Evolutionary conservation across 2,888 invertebrate genomes (phyloP).

Genomic region (Diadegma fenestrale): DNA sequence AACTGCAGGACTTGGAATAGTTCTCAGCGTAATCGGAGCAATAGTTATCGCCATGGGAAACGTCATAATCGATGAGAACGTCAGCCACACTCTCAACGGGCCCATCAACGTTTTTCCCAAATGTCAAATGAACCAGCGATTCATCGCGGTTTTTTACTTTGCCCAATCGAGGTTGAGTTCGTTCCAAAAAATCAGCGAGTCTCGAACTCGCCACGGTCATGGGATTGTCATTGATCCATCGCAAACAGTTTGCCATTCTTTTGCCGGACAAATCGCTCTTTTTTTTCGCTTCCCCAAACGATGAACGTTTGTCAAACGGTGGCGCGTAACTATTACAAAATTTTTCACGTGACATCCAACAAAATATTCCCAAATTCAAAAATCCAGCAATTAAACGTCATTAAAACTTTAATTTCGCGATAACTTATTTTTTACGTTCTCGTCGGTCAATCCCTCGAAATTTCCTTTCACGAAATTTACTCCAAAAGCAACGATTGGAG

Average conservation of each 20-base stretch:
- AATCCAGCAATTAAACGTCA: background rate
- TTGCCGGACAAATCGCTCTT: slow-evolving; percentile 59
- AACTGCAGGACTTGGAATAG: slow-evolving; percentile 35
- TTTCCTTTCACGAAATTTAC: too few relatives aligned
- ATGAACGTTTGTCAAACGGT: slow-evolving; percentile 67
- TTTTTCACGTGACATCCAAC: background rate
- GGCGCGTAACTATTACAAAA: slow-evolving; percentile 70
- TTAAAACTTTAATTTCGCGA: background rate
- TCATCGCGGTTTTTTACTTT: slow-evolving; percentile 56
- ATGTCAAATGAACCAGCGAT: slow-evolving; percentile 29
- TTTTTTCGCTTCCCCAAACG: slow-evolving; percentile 68
- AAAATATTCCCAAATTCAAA: background rate
- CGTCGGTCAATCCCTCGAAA: too few relatives aligned
- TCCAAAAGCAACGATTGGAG: too few relatives aligned
- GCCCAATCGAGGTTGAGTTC: slow-evolving; percentile 58
- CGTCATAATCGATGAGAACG: slow-evolving; percentile 47
- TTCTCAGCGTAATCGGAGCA: slow-evolving; percentile 57
- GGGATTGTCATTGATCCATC: slow-evolving; percentile 69
- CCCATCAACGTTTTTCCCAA: slow-evolving; percentile 16
- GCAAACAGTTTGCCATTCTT: slow-evolving; percentile 69
- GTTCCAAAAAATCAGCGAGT: slow-evolving; percentile 72
- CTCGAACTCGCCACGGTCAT: slow-evolving; percentile 67
- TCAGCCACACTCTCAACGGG: slow-evolving; percentile 44
- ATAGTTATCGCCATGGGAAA: slow-evolving; percentile 31
- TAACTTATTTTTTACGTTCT: background rate